Conservation (phyloP, 2,797 vertebrate genomes). For the Dendrocincla tyrannina region DNA sequence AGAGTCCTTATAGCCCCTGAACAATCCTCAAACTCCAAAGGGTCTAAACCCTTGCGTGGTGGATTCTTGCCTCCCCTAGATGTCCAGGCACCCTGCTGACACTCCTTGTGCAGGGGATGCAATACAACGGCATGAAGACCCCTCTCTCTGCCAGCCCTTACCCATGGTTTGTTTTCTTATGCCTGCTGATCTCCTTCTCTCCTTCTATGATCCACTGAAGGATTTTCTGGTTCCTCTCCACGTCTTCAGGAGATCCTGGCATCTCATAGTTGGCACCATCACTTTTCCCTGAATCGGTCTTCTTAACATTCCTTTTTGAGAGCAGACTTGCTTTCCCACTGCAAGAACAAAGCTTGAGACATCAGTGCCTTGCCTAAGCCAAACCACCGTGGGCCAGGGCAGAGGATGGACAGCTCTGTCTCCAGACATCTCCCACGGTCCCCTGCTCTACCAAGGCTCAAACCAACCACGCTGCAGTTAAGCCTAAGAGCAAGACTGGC, state of each 20-base stretch:
- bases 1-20: rapidly evolving
- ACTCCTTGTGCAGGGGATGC: not conserved
- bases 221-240: constrained; percentile 95
- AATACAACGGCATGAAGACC: not conserved
- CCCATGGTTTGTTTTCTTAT: constrained; percentile 90
- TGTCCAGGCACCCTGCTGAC: not conserved
- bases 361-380: not conserved
- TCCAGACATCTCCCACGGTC: not conserved
- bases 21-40: not conserved
- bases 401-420: not conserved
- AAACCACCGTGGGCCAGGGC: not conserved
- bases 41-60: not conserved
- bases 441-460: not conserved
- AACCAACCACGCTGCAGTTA: not conserved
- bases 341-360: constrained; percentile 49
- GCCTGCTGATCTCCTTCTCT: constrained; percentile 91
- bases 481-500: not conserved
- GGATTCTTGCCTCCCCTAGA: not conserved
- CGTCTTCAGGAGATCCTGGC: constrained; percentile 82
- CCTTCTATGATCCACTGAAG: constrained; percentile 98
- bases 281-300: constrained; percentile 82
- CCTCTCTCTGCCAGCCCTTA: constrained; percentile 50
- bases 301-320: constrained; percentile 86
- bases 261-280: constrained; percentile 78
- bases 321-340: constrained; percentile 83